Evolutionary conservation across 30 jellyfish, hydroid and myxozoan genomes (phyloP), one percentile per base, ranked within the genome.

Genomic region (Cassiopea xamachana): DNA sequence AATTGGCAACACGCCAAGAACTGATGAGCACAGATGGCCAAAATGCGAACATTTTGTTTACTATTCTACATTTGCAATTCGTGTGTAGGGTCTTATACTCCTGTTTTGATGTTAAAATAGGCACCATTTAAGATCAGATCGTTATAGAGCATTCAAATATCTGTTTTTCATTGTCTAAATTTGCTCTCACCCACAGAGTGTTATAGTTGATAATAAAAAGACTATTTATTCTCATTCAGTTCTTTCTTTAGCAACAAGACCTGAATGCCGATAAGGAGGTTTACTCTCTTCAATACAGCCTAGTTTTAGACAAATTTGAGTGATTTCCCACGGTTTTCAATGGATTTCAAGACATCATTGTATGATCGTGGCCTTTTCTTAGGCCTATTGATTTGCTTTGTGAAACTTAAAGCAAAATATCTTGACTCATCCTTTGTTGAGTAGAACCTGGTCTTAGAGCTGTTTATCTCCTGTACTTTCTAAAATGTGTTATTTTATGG

Each of bases 271-370:
- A 55, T 55, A 67, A 67, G 76, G 43, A 67, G 19, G 46, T 14
- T 67, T 3, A 67, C 3, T 67, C 15, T 16, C 19, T 16, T 67
- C 7, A 67, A 19, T 67, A 16, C 76, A 13, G 19, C 46, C 76
- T 13, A 19, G 76, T 67, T 67, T 67, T 19, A 13, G 43, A 67
- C 43, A 16, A 67, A 67, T 67, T 4, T 19, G 46, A 67, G 46
- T 67, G 76, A 81, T 58, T 81, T 81, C 89, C 89, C 89, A 81
- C 89, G 89, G 80, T 55, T 51, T 81, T 81, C 89, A 49, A 81
- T 81, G 61, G 62, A 76, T 62, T 80, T 49, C 60, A 75, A 17
- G 27, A 75, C 83, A 49, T 49, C 69, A 45, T 76, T 76, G 71
- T 18, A 67, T 14, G 76, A 67, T 13, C 27, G 76, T 19, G 46